phyloP scores from a whole-genome alignment of 2,797 vertebrate species.

The Hozukius guyotensis region DNA sequence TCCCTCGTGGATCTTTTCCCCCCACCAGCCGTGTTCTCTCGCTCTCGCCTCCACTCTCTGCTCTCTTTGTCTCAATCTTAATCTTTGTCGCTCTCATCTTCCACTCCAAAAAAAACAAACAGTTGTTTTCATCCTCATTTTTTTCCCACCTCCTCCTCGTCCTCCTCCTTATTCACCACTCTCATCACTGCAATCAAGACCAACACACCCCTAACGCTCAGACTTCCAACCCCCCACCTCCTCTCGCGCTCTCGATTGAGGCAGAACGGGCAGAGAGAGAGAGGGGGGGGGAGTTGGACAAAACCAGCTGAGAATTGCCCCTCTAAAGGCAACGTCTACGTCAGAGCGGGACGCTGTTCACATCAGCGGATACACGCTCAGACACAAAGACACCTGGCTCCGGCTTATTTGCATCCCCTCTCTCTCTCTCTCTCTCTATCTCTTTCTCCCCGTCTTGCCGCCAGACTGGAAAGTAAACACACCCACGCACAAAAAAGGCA shows the following conservation, averaged over 20 bases:
- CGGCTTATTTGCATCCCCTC: constrained; percentile 53
- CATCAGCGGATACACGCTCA: constrained; percentile 65
- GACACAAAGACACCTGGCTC: constrained; percentile 79
- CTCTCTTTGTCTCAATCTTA: background rate
- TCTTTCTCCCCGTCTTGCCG: constrained; percentile 13
- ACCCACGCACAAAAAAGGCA: constrained; percentile 44
- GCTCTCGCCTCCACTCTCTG: constrained; percentile 1
- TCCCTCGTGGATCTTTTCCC: background rate
- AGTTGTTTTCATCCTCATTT: constrained; percentile 17
- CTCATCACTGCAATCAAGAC: constrained; percentile 59
- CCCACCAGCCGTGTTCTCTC: background rate
- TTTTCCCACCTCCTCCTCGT: background rate
- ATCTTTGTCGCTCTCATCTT: constrained; percentile 11
- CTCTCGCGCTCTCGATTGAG: constrained; percentile 40
- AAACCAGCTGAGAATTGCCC: constrained; percentile 60
- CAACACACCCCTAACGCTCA: constrained; percentile 43
- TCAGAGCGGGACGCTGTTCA: constrained; percentile 65
- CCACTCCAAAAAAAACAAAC: background rate
- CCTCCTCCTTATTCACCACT: constrained; percentile 22
- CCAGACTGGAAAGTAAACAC: constrained; percentile 62
- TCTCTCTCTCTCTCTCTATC: constrained; percentile 1
- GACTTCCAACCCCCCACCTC: constrained; percentile 46
- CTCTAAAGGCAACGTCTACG: constrained; percentile 66
- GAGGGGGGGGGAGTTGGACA: background rate
- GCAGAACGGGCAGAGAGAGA: constrained; percentile 4